A percentile compares a stretch with the other conserved stretches of the same genome.
These are phyloP conservation scores for Nannospalax galili DNA, from an alignment of 2,113 vertebrate genomes.

Conservation along the genomic window DNA sequence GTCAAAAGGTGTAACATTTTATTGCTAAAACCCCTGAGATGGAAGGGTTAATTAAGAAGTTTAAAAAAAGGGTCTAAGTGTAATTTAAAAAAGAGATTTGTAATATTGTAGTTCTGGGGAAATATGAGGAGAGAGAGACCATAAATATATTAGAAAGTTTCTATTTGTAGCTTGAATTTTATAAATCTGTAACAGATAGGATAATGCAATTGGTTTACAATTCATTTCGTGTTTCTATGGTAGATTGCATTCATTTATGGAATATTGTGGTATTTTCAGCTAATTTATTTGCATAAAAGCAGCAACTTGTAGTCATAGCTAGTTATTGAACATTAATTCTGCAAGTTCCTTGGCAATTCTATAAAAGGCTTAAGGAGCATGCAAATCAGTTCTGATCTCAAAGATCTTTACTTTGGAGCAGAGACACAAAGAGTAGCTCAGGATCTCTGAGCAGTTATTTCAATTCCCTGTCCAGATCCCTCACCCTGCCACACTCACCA, in stretches of 20 bases:
- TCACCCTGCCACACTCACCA: not conserved
- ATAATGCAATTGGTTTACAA: not conserved
- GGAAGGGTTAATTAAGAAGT: not conserved
- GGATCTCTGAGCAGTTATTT: rapidly evolving
- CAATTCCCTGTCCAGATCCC: not conserved
- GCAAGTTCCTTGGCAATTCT: not conserved
- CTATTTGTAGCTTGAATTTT: not conserved
- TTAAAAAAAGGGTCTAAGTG: not conserved
- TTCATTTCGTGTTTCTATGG: not conserved
- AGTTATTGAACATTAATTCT: not conserved
- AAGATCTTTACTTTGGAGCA: not conserved
- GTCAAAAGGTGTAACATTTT: not conserved
- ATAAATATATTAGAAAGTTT: not conserved
- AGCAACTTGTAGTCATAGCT: not conserved
- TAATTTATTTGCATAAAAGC: not conserved
- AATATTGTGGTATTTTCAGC: not conserved
- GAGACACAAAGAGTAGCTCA: not conserved
- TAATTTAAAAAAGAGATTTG: not conserved
- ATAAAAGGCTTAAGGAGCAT: not conserved
- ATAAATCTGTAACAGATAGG: not conserved
- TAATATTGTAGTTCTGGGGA: not conserved
- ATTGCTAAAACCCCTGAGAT: not conserved
- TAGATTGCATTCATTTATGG: not conserved
- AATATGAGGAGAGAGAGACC: not conserved
- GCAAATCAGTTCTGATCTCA: not conserved